Conservation (phyloP, 2,888 invertebrate genomes). For the Amblyteles armatorius region DNA sequence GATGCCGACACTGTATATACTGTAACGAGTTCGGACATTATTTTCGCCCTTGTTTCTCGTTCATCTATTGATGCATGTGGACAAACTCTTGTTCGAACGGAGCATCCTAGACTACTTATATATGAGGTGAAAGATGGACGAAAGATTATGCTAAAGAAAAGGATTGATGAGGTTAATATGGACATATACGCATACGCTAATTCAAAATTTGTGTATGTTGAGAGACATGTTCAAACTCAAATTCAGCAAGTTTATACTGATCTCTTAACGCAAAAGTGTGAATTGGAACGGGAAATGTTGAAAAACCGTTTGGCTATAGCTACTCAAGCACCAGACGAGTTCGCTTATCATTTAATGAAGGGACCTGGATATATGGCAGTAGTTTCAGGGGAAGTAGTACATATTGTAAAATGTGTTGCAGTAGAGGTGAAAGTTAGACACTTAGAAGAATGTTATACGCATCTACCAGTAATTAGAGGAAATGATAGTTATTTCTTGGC, state of each 20-base stretch:
- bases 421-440: slow-evolving; percentile 60
- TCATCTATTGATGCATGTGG: too few species aligned
- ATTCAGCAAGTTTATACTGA: slow-evolving; percentile 2
- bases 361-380: slow-evolving; percentile 67
- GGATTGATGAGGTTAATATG: neutral
- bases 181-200: slow-evolving; percentile 12
- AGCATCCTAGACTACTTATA: slow-evolving; percentile 6
- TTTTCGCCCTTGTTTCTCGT: too few species aligned
- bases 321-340: too few species aligned
- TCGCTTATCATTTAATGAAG: too few species aligned
- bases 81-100: neutral
- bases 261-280: slow-evolving; percentile 10
- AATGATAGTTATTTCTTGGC: slow-evolving; percentile 21
- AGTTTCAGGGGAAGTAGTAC: slow-evolving; percentile 72
- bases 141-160: neutral
- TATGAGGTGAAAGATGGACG: neutral
- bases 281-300: slow-evolving; percentile 27
- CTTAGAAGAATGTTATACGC: slow-evolving; percentile 67
- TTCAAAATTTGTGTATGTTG: slow-evolving; percentile 36
- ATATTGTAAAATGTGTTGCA: slow-evolving; percentile 71
- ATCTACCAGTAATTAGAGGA: slow-evolving; percentile 66
- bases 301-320: slow-evolving; percentile 36
- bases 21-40: too few species aligned
- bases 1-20: too few species aligned
- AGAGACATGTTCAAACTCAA: neutral